phyloP scores from a whole-genome alignment of 1,140 invertebrate species.

The Drepana arcuata region DNA sequence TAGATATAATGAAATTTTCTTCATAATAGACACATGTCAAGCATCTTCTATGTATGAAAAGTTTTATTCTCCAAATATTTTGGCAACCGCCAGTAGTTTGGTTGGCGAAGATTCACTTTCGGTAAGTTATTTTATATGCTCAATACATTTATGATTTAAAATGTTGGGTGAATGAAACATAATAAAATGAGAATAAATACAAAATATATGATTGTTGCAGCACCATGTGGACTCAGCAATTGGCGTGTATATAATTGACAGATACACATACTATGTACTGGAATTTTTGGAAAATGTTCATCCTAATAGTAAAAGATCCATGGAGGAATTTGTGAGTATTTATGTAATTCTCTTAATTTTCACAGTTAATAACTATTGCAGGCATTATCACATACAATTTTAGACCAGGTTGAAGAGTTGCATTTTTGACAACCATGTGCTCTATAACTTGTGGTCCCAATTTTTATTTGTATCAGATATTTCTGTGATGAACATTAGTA shows the following conservation, averaged over 20 bases:
- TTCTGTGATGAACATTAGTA: too few species aligned
- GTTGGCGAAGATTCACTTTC: slow-evolving; percentile 98
- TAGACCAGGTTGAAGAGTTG: too few species aligned
- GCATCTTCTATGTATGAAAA: slow-evolving; percentile 98
- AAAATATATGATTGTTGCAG: slow-evolving; percentile 73
- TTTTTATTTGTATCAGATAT: too few species aligned
- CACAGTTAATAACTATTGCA: too few species aligned
- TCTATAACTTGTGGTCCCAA: too few species aligned
- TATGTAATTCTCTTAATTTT: too few species aligned
- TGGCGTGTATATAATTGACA: slow-evolving; percentile 99
- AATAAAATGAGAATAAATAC: too few species aligned
- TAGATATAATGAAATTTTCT: slow-evolving; percentile 98
- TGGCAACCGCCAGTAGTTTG: slow-evolving; percentile 96
- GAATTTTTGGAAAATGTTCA: slow-evolving; percentile 96
- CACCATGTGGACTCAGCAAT: slow-evolving; percentile 99
- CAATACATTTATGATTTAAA: slow-evolving; percentile 1
- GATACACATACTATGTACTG: slow-evolving; percentile 98
- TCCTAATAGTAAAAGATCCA: slow-evolving; percentile 89
- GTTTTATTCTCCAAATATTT: slow-evolving; percentile 98
- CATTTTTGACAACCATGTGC: too few species aligned
- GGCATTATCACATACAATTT: too few species aligned
- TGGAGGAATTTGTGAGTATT: slow-evolving; percentile 97
- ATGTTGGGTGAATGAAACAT: too few species aligned
- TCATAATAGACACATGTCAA: slow-evolving; percentile 99
- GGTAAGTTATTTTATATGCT: slow-evolving; percentile 70